Conservation (phyloP, 2,888 invertebrate genomes). For the Pristionchus maxplancki region DNA sequence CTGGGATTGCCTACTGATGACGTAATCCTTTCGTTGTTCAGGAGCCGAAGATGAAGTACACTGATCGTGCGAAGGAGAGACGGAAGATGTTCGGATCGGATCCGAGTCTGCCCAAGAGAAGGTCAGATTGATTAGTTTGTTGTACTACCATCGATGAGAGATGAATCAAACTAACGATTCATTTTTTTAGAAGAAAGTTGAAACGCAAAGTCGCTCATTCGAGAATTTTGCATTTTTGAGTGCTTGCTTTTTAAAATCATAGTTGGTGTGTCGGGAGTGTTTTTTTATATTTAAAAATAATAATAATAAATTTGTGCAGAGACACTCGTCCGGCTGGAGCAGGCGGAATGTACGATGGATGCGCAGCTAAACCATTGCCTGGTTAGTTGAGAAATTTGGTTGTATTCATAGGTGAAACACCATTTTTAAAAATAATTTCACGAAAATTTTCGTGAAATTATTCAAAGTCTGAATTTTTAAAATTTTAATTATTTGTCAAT, state of each 20-base stretch:
- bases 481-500: too few species aligned
- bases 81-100: conserved; percentile 62
- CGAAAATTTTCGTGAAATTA: neutral
- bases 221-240: neutral
- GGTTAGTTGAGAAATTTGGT: conserved; percentile 7
- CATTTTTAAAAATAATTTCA: neutral
- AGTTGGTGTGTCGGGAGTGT: neutral
- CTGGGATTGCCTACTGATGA: neutral
- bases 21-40: neutral
- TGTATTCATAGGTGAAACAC: neutral
- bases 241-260: too few species aligned
- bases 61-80: conserved; percentile 61
- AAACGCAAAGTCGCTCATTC: too few species aligned
- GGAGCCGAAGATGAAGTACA: conserved; percentile 52
- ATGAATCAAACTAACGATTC: too few species aligned
- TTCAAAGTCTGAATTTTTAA: neutral
- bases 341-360: conserved; percentile 50
- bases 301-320: neutral
- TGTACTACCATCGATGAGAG: neutral
- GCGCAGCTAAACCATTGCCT: conserved; percentile 50
- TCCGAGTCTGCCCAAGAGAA: conserved; percentile 14
- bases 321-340: neutral
- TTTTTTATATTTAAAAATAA: neutral
- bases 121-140: neutral
- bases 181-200: neutral